Evolutionary conservation across 1,140 invertebrate species (phyloP).

Genomic region (Pemphigus obesinymphae): DNA sequence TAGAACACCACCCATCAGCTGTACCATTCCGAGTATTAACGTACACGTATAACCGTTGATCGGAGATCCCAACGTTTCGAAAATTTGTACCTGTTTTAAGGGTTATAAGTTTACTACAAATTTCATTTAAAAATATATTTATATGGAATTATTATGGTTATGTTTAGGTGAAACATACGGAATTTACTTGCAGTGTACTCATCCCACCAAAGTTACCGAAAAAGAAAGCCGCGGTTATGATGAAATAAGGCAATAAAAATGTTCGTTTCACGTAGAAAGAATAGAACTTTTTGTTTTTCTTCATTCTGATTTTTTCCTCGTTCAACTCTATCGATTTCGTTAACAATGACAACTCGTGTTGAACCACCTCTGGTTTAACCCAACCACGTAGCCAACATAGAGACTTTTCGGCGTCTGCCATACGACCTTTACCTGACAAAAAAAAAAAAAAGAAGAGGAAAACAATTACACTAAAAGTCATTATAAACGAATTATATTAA

Average conservation of each 20-base stretch:
- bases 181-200: conserved; percentile 66
- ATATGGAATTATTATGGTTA: background rate
- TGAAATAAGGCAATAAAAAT: conserved; percentile 60
- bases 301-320: conserved; percentile 45
- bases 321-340: conserved; percentile 47
- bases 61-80: conserved; percentile 62
- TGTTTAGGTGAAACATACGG: conserved; percentile 53
- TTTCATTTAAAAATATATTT: background rate
- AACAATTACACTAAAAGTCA: background rate
- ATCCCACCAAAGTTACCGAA: conserved; percentile 67
- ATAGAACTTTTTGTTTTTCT: conserved; percentile 31
- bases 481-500: no score
- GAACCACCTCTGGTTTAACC: conserved; percentile 55
- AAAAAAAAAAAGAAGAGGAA: no score
- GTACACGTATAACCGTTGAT: conserved; percentile 69
- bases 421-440: conserved; percentile 48
- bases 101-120: background rate
- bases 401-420: conserved; percentile 54
- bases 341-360: conserved; percentile 57
- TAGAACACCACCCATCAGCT: conserved; percentile 60
- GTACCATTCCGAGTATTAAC: conserved; percentile 62
- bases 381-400: conserved; percentile 65
- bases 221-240: conserved; percentile 63
- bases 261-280: conserved; percentile 53
- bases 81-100: conserved; percentile 55